Conservation (phyloP, 2,888 invertebrate genomes). For the Andrena praecox region DNA sequence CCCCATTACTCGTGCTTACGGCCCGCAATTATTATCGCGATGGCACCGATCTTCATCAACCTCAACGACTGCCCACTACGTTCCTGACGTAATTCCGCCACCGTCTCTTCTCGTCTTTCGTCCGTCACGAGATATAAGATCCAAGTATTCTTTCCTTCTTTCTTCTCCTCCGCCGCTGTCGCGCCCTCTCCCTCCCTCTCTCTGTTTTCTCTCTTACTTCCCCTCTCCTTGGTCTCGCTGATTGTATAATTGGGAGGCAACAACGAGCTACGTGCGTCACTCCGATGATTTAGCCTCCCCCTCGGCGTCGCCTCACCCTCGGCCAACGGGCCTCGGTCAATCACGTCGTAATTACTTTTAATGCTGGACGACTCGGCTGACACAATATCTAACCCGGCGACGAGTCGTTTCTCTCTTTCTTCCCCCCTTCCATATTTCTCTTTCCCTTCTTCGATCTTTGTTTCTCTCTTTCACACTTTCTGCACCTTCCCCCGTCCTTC, state of each 20-base stretch:
- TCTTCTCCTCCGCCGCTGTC: constrained; percentile 27
- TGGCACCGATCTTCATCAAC: constrained; percentile 63
- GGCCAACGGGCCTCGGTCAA: constrained; percentile 82
- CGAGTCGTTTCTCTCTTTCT: constrained; percentile 73
- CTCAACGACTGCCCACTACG: constrained; percentile 63
- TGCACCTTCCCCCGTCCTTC: constrained; percentile 46
- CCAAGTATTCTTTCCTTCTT: constrained; percentile 46
- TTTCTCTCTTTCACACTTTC: constrained; percentile 44
- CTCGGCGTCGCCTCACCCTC: constrained; percentile 76
- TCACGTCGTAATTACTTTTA: constrained; percentile 85
- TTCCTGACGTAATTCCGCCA: constrained; percentile 72
- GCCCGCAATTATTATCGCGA: constrained; percentile 57
- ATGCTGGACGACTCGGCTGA: constrained; percentile 84
- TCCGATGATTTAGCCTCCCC: constrained; percentile 83
- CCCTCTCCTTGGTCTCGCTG: constrained; percentile 73
- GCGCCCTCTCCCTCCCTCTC: constrained; percentile 26
- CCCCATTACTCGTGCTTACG: constrained; percentile 36
- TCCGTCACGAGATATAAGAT: constrained; percentile 46
- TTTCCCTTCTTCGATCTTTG: constrained; percentile 20
- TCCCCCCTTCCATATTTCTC: constrained; percentile 26
- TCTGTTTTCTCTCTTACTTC: constrained; percentile 46
- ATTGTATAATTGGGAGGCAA: constrained; percentile 84
- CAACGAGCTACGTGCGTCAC: constrained; percentile 85
- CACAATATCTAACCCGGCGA: constrained; percentile 84
- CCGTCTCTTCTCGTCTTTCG: constrained; percentile 60